These are phyloP conservation scores for Scaptomyza montana DNA, from an alignment of 1,140 invertebrate species.

Conservation along the genomic window DNA sequence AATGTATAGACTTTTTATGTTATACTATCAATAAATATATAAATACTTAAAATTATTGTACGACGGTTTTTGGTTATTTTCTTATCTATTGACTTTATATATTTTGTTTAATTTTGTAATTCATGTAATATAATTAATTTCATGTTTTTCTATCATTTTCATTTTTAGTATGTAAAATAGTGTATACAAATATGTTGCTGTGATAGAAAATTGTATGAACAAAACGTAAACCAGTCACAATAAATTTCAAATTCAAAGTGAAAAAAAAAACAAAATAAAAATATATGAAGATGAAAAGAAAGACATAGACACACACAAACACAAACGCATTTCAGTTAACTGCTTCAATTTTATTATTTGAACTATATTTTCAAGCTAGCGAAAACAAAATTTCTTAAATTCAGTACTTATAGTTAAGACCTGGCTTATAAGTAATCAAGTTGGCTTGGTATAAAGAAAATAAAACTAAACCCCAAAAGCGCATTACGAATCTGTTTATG, in stretches of 20 bases:
- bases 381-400: not conserved
- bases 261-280: slow-evolving; percentile 33
- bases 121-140: slow-evolving; percentile 40
- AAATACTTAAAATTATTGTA: slow-evolving; percentile 18
- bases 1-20: slow-evolving; percentile 20
- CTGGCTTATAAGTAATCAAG: not conserved
- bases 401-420: not conserved
- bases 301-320: slow-evolving; percentile 20
- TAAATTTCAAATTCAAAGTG: slow-evolving; percentile 60
- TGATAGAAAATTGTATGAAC: slow-evolving; percentile 74
- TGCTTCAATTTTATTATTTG: slow-evolving; percentile 13
- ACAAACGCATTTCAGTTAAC: slow-evolving; percentile 4
- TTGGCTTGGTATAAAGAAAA: not conserved
- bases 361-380: not conserved
- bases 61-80: slow-evolving; percentile 39
- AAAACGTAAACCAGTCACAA: slow-evolving; percentile 75
- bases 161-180: slow-evolving; percentile 62
- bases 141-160: slow-evolving; percentile 1
- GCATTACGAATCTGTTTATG: slow-evolving; percentile 35
- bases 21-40: slow-evolving; percentile 7
- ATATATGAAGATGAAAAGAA: slow-evolving; percentile 2
- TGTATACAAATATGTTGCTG: slow-evolving; percentile 79
- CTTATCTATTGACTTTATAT: slow-evolving; percentile 1
- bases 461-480: not conserved
- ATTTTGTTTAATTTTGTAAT: slow-evolving; percentile 11